phyloP scores from a whole-genome alignment of 2,113 vertebrate species.

The Takifugu bimaculatus region DNA sequence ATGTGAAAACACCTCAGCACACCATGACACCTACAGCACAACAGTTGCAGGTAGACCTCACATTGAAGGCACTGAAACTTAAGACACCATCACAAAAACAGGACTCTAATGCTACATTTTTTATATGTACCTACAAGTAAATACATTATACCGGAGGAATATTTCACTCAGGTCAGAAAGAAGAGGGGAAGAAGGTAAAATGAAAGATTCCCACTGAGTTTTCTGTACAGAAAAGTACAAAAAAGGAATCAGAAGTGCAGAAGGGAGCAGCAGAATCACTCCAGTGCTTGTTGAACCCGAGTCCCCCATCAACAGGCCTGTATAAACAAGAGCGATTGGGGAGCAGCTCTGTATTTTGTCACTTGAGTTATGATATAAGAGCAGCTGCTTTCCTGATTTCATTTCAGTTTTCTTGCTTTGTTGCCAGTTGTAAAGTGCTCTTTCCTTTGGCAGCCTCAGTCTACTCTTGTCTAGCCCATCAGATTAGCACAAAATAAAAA shows the following conservation, averaged over 20 bases:
- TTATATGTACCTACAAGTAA: no score
- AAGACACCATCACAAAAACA: no score
- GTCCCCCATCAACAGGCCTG: conserved; percentile 55
- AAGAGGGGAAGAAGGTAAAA: neutral
- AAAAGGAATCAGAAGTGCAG: neutral
- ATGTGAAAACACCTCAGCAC: no score
- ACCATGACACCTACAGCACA: no score
- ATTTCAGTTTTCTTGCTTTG: neutral
- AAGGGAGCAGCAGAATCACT: conserved; percentile 17
- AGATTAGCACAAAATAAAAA: conserved; percentile 18
- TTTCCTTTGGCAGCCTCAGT: conserved; percentile 4
- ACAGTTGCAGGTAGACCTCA: no score
- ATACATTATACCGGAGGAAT: no score
- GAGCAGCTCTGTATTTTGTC: conserved; percentile 25
- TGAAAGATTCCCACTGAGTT: conserved; percentile 40
- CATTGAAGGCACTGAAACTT: no score
- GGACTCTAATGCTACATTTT: no score
- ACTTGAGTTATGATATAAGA: conserved; percentile 6
- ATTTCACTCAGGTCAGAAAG: conserved; percentile 15
- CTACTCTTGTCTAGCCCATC: conserved; percentile 10
- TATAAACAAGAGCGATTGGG: conserved; percentile 16
- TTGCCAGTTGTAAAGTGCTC: conserved; percentile 1
- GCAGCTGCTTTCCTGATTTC: conserved; percentile 5
- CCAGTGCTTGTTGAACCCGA: conserved; percentile 21
- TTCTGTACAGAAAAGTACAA: conserved; percentile 1